Evolutionary conservation across 2,113 vertebrate genomes (phyloP).

Genomic region (Dryoscopus gambensis): DNA sequence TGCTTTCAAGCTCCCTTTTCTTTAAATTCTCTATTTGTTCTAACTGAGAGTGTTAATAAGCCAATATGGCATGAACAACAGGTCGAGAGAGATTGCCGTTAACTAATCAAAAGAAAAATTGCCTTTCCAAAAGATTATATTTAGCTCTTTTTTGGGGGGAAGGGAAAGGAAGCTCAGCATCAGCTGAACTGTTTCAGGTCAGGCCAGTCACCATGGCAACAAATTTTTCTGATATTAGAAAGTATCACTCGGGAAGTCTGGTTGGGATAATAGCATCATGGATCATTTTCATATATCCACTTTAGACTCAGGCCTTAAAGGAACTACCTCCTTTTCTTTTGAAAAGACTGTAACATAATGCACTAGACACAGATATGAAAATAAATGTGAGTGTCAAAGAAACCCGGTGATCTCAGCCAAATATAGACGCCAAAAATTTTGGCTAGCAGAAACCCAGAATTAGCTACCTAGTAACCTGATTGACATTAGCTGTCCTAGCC

Average conservation of each 20-base stretch:
- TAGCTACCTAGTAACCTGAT: not conserved
- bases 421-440: not conserved
- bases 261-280: slow-evolving; percentile 35
- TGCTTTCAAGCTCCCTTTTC: not conserved
- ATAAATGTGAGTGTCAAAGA: not conserved
- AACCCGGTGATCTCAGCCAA: not conserved
- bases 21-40: not conserved
- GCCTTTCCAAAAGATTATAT: not conserved
- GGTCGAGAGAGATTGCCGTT: not conserved
- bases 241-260: slow-evolving; percentile 38
- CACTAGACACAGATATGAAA: not conserved
- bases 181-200: slow-evolving; percentile 38
- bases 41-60: not conserved
- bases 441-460: not conserved
- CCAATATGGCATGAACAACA: not conserved
- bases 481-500: not conserved
- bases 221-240: slow-evolving; percentile 51
- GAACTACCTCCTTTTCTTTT: not conserved
- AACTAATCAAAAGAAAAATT: slow-evolving; percentile 35
- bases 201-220: slow-evolving; percentile 62
- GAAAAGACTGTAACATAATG: not conserved
- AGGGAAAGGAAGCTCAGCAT: slow-evolving; percentile 13
- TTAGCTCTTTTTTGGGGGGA: not conserved
- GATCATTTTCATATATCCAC: slow-evolving; percentile 28
- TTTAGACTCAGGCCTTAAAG: not conserved